Conservation (phyloP, 2,888 invertebrate species). For the Hemithea aestivaria region DNA sequence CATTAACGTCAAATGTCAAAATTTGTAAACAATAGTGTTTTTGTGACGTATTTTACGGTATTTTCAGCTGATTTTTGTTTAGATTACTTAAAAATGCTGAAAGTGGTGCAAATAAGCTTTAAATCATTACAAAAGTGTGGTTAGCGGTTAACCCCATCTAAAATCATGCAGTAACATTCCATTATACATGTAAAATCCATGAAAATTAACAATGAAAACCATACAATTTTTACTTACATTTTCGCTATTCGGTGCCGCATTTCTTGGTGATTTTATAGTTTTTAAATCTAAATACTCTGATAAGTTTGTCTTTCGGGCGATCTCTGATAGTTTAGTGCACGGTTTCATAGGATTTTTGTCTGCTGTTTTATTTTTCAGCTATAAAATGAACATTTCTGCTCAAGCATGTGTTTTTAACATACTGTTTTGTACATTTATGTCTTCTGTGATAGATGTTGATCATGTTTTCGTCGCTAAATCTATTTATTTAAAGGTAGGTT, state of each 20-base stretch:
- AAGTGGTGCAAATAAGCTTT: too few species aligned
- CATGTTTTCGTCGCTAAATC: conserved; percentile 64
- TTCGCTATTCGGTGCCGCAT: conserved; percentile 39
- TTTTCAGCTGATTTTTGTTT: too few species aligned
- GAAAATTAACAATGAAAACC: conserved; percentile 41
- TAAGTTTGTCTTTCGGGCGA: conserved; percentile 48
- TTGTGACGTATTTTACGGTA: too few species aligned
- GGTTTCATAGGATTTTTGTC: conserved; percentile 54
- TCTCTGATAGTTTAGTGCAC: conserved; percentile 53
- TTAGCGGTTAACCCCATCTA: neutral
- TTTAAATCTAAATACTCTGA: conserved; percentile 56
- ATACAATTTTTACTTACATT: conserved; percentile 41
- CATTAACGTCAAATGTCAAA: too few species aligned
- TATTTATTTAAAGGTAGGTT: conserved; percentile 53
- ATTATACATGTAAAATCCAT: neutral
- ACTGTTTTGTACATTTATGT: conserved; percentile 51
- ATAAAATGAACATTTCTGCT: conserved; percentile 36
- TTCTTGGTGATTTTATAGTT: conserved; percentile 58
- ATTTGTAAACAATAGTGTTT: too few species aligned
- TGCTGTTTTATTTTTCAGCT: conserved; percentile 49
- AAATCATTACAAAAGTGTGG: neutral
- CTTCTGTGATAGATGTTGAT: conserved; percentile 61
- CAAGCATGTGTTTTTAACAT: conserved; percentile 41
- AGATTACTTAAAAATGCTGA: too few species aligned
- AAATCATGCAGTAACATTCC: neutral